Evolutionary conservation across 2,888 invertebrate species (phyloP), one percentile per base, ranked within the genome.

Genomic region (Cybosia mesomella): DNA sequence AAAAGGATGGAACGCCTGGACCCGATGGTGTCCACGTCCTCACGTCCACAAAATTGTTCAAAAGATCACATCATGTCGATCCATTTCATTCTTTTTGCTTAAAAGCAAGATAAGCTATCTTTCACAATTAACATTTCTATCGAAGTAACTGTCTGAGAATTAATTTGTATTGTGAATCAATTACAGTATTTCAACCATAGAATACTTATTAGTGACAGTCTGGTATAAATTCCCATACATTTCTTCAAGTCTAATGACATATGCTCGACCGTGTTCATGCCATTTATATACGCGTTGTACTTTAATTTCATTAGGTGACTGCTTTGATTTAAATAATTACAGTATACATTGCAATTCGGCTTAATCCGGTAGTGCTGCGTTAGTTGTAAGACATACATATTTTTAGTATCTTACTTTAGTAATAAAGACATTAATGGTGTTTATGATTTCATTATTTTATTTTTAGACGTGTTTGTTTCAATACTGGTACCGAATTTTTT

Each of bases 151-250:
- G n/a, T 32, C 2, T 49, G 9, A n/a, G 24, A 32, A 34, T n/a
- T 61, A 49, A n/a, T 49, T 43, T 0, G 43, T 60, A 21, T 62
- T 43, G 28, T 13, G 28, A 3, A 18, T n/a, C 22, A 57, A 57
- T 64, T 32, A 65, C 64, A 34, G 59, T 73, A 73, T 73, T 32
- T 65, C 65, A 77, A 80, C 77, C 79, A 77, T 68, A 34, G 32
- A 32, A 18, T 60, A 65, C 62, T 68, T 71, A 77, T 80, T 80
- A 77, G 80, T 80, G 36, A 64, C 69, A 77, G 64, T 74, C 61
- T 24, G 61, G 65, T 67, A 67, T 55, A 54, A 68, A 74, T 5
- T 36, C 43, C 43, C 49, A 36, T 43, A 39, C 55, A 10, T 59
- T 28, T 24, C 39, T 57, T 65, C 36, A 22, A 22, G 9, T 59